These are phyloP conservation scores for Amphipoea oculea DNA, from an alignment of 2,888 invertebrate species.

Conservation along the genomic window DNA sequence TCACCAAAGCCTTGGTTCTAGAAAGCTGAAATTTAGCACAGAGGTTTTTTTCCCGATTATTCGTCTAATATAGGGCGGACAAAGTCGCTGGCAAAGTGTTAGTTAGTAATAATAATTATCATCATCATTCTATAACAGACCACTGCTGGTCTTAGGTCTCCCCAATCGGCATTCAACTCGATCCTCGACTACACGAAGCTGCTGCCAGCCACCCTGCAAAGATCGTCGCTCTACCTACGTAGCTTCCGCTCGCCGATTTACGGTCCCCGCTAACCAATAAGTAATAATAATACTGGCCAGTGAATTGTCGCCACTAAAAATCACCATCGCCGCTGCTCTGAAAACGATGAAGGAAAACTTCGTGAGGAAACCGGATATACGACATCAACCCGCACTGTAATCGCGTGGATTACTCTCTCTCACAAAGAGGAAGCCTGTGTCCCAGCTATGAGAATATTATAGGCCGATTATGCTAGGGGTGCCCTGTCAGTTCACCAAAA, in stretches of 20 bases:
- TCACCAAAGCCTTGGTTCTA: neutral
- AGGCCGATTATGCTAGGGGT: neutral
- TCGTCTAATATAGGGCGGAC: neutral
- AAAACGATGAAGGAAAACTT: neutral
- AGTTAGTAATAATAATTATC: neutral
- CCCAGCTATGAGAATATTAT: neutral
- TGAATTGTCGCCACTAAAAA: neutral
- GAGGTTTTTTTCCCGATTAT: neutral
- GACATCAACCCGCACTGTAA: no score
- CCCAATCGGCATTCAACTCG: no score
- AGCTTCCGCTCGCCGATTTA: neutral
- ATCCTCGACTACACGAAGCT: no score
- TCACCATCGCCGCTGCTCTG: no score
- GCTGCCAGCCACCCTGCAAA: neutral
- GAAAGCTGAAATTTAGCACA: neutral
- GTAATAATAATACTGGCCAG: neutral
- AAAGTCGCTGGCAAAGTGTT: neutral
- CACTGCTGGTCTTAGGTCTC: neutral
- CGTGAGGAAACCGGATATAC: neutral
- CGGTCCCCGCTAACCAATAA: neutral
- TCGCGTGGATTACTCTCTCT: neutral
- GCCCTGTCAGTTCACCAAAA: no score
- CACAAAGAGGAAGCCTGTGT: neutral
- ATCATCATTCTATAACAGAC: neutral
- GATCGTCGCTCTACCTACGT: neutral